Percentiles rank a stretch among this genome's conserved stretches.
Evolutionary conservation across 2,797 vertebrate species (phyloP).

Genomic region (Novumbra hubbsi): DNA sequence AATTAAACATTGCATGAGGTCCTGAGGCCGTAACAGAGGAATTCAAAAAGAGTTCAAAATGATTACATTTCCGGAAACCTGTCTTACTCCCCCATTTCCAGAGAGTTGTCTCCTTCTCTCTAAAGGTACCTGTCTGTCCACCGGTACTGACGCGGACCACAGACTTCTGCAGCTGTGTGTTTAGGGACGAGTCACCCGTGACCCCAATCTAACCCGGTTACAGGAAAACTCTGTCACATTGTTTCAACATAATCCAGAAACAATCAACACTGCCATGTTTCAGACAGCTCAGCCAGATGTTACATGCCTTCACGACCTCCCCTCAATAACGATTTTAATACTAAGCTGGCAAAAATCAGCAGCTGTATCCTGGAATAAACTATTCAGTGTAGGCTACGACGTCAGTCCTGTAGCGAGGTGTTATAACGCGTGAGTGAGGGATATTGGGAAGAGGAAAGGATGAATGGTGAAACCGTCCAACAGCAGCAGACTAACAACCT

Average conservation of each 20-base stretch:
- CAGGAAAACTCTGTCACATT: conserved; percentile 5
- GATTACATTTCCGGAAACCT: neutral
- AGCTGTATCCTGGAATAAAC: neutral
- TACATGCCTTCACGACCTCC: neutral
- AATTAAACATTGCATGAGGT: neutral
- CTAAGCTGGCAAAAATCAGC: neutral
- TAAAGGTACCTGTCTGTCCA: neutral
- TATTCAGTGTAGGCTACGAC: neutral
- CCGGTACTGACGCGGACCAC: neutral
- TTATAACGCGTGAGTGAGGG: neutral
- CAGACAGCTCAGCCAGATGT: neutral
- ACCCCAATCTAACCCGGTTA: neutral
- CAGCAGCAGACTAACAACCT: conserved; percentile 6
- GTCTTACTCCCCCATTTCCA: neutral
- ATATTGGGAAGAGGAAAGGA: neutral
- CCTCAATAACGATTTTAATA: neutral
- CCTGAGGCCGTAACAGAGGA: neutral
- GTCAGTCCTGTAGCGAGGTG: neutral
- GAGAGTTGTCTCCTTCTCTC: neutral
- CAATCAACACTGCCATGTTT: too few relatives aligned
- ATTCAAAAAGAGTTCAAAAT: conserved; percentile 1
- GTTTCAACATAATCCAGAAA: neutral
- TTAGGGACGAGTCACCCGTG: neutral
- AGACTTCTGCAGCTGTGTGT: neutral
- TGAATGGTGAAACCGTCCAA: neutral